Evolutionary conservation across 2,113 vertebrate species (phyloP).

Genomic region (Rallus limicola): DNA sequence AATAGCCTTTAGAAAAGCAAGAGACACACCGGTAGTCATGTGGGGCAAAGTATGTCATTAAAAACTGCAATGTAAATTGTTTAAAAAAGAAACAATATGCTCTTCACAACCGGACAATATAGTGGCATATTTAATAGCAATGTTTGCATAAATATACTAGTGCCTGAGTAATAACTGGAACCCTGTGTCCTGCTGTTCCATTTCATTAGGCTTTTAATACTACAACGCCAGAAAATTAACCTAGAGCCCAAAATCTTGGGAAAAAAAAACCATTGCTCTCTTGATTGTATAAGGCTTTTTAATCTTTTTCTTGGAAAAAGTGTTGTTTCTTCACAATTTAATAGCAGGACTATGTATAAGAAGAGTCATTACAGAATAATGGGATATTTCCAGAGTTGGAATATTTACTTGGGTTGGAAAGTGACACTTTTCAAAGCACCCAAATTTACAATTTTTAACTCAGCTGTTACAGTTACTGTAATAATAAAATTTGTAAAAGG

Average conservation of each 20-base stretch:
- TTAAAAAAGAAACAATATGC: not conserved
- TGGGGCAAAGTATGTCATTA: not conserved
- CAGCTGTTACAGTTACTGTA: not conserved
- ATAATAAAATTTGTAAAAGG: not conserved
- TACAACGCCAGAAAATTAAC: not conserved
- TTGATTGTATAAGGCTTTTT: not conserved
- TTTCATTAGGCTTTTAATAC: not conserved
- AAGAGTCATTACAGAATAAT: not conserved
- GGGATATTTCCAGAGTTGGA: not conserved
- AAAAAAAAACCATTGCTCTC: not conserved
- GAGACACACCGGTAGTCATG: not conserved
- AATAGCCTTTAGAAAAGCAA: not conserved
- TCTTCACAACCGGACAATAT: not conserved
- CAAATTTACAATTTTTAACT: not conserved
- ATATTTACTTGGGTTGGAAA: not conserved
- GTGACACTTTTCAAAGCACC: not conserved
- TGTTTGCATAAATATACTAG: not conserved
- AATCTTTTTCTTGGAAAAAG: not conserved
- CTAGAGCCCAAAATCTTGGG: not conserved
- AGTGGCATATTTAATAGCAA: rapidly evolving
- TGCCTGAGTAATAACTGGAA: not conserved
- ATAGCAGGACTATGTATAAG: not conserved
- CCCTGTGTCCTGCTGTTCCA: not conserved
- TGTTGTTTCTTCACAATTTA: not conserved
- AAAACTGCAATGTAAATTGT: not conserved